Conservation (phyloP, 1,140 invertebrate genomes). For the Acromyrmex charruanus region DNA sequence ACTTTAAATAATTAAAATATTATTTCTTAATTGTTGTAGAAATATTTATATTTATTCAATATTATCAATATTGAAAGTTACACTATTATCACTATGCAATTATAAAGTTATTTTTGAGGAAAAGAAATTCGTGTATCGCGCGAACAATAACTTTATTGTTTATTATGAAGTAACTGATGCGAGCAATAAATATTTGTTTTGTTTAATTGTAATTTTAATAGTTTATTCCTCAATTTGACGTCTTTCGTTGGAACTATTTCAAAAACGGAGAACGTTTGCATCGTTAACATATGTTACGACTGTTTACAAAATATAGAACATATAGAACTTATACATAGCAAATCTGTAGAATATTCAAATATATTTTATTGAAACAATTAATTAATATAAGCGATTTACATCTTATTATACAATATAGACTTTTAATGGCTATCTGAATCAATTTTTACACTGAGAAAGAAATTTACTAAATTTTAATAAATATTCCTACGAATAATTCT, state of each 20-base stretch:
- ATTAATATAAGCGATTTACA: background rate
- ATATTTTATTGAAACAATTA: slow-evolving; percentile 8
- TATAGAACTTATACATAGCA: background rate
- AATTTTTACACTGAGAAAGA: too few species aligned
- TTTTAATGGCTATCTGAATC: background rate
- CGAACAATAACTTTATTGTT: slow-evolving; percentile 49
- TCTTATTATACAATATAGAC: background rate
- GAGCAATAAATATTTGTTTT: slow-evolving; percentile 49
- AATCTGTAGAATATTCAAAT: background rate
- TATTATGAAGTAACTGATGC: slow-evolving; percentile 17
- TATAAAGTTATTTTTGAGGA: too few species aligned
- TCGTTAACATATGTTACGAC: background rate
- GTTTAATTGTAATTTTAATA: slow-evolving; percentile 26
- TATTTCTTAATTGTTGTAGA: background rate
- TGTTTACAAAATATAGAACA: background rate
- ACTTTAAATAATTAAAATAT: background rate
- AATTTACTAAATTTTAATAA: too few species aligned
- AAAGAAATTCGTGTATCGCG: background rate
- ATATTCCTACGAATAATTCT: too few species aligned
- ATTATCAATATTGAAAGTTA: too few species aligned
- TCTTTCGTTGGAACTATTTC: background rate
- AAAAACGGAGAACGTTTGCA: background rate
- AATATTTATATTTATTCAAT: background rate
- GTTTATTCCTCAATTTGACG: slow-evolving; percentile 34
- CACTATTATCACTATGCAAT: too few species aligned